phyloP scores from a whole-genome alignment of 2,797 vertebrate species.

The Gobionotothen gibberifrons region DNA sequence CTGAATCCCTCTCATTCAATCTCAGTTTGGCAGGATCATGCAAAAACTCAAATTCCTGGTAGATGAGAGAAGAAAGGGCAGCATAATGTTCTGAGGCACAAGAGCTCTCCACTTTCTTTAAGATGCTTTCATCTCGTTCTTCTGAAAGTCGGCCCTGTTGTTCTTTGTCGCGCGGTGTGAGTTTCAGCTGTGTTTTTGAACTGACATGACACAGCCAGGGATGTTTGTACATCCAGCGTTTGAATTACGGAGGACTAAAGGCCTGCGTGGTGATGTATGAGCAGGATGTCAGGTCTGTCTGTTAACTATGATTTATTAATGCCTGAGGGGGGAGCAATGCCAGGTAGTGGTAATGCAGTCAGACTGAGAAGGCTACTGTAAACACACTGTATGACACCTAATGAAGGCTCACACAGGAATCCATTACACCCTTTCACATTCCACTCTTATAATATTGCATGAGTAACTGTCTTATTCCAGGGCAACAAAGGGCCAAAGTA shows the following conservation, averaged over 20 bases:
- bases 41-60: constrained; percentile 57
- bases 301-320: constrained; percentile 85
- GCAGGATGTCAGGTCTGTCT: constrained; percentile 75
- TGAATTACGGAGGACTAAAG: constrained; percentile 73
- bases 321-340: constrained; percentile 62
- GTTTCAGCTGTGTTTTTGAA: constrained; percentile 74
- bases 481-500: constrained; percentile 40
- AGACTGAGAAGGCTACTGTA: constrained; percentile 77
- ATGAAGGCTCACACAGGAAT: constrained; percentile 71
- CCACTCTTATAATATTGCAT: constrained; percentile 52
- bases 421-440: constrained; percentile 72
- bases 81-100: constrained; percentile 57
- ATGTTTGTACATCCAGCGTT: constrained; percentile 78
- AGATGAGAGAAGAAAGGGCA: constrained; percentile 50
- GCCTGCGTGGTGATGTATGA: constrained; percentile 77
- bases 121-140: constrained; percentile 74
- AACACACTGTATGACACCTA: constrained; percentile 73
- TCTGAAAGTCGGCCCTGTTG: constrained; percentile 66
- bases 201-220: constrained; percentile 68
- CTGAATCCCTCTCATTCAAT: constrained; percentile 48
- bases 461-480: constrained; percentile 51
- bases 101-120: constrained; percentile 66
- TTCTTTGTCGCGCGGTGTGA: constrained; percentile 74
- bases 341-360: constrained; percentile 67
- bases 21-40: constrained; percentile 37